A percentile compares a stretch with the other conserved stretches of the same genome.
These are phyloP conservation scores for Sipha maydis DNA, from an alignment of 2,888 invertebrate species.

Conservation along the genomic window DNA sequence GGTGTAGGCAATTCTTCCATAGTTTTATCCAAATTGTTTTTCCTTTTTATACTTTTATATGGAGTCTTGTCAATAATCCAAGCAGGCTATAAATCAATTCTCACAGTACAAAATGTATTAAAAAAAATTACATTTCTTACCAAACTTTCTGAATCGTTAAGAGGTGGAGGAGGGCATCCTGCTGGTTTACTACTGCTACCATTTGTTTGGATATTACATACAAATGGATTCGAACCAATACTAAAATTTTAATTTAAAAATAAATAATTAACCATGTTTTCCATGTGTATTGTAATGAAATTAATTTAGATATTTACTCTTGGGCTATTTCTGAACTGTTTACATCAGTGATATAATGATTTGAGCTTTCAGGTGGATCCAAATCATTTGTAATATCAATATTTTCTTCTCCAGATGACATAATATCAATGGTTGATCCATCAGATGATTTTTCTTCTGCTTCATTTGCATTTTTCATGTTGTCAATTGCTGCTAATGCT, in stretches of 20 bases:
- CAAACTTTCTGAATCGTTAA: background rate
- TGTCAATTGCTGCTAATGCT: slow-evolving; percentile 24
- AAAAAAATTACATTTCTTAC: background rate
- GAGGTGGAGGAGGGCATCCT: background rate
- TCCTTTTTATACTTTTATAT: slow-evolving; percentile 40
- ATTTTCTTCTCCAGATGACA: slow-evolving; percentile 41
- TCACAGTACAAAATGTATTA: background rate
- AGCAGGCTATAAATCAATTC: slow-evolving; percentile 5
- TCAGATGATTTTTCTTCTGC: background rate
- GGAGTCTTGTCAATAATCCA: slow-evolving; percentile 13
- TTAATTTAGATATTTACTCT: slow-evolving; percentile 6
- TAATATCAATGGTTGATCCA: slow-evolving; percentile 45
- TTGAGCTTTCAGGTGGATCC: slow-evolving; percentile 5
- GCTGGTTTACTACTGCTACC: background rate
- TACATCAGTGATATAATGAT: background rate
- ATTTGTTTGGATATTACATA: slow-evolving; percentile 35
- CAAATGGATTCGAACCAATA: background rate
- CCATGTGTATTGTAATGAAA: background rate
- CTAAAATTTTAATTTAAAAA: background rate
- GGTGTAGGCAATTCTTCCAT: slow-evolving; percentile 22
- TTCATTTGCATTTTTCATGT: background rate
- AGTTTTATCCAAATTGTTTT: slow-evolving; percentile 35
- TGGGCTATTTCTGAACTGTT: background rate
- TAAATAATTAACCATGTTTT: background rate
- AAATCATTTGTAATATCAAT: slow-evolving; percentile 48